These are phyloP conservation scores for Chrysopilus asiliformis DNA, from an alignment of 2,888 invertebrate species.

Conservation along the genomic window DNA sequence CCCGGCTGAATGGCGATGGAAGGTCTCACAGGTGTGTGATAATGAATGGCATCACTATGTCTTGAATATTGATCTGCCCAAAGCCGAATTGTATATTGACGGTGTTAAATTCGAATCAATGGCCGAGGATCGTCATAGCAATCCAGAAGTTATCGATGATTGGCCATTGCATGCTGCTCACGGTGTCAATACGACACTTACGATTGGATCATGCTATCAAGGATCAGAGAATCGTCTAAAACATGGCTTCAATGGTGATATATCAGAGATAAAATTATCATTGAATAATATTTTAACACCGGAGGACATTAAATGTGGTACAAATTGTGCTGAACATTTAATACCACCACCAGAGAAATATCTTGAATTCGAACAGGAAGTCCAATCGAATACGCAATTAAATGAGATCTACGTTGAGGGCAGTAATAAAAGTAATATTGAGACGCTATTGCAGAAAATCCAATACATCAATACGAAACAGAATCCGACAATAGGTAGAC, in stretches of 20 bases:
- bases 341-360: conserved; percentile 51
- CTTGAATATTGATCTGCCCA: conserved; percentile 82
- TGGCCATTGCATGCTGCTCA: conserved; percentile 97
- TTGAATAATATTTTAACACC: conserved; percentile 22
- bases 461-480: conserved; percentile 84
- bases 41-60: conserved; percentile 99
- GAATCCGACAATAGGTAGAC: conserved; percentile 88
- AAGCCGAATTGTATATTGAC: conserved; percentile 78
- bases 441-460: conserved; percentile 70
- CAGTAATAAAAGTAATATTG: conserved; percentile 79
- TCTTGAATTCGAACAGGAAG: conserved; percentile 64
- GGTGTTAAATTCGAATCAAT: conserved; percentile 45
- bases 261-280: conserved; percentile 32
- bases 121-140: conserved; percentile 45
- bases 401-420: conserved; percentile 84
- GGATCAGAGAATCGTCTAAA: conserved; percentile 83
- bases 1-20: conserved; percentile 99
- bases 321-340: conserved; percentile 33
- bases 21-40: conserved; percentile 89
- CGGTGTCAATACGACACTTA: conserved; percentile 83
- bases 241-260: conserved; percentile 45
- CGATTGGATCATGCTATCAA: conserved; percentile 97
- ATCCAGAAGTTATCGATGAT: conserved; percentile 96
- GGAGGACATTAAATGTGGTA: conserved; percentile 31
- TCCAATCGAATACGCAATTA: conserved; percentile 46